Percentiles rank a stretch among this genome's conserved stretches.
These are phyloP conservation scores for Microtus obscurus DNA, from an alignment of 2,797 vertebrate species.

Conservation along the genomic window DNA sequence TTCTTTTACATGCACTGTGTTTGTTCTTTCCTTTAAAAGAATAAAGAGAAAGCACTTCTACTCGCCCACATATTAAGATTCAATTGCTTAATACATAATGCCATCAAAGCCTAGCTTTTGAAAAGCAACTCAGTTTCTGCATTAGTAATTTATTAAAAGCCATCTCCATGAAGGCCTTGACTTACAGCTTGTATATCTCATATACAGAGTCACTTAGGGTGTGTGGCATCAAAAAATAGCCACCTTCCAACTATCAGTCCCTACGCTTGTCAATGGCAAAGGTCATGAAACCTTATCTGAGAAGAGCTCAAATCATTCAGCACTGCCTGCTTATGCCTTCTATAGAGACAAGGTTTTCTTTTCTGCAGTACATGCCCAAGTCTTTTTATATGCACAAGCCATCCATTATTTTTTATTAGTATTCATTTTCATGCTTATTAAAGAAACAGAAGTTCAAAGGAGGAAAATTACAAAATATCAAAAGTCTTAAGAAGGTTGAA, in stretches of 20 bases:
- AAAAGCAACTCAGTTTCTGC: slow-evolving; percentile 64
- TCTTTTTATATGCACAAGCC: background rate
- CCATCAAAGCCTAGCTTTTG: slow-evolving; percentile 52
- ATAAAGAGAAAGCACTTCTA: slow-evolving; percentile 58
- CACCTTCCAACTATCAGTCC: background rate
- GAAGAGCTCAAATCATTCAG: background rate
- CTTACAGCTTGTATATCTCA: background rate
- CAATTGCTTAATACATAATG: slow-evolving; percentile 56
- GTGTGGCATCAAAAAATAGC: background rate
- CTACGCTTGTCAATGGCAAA: background rate
- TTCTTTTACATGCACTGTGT: background rate
- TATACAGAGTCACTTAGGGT: background rate
- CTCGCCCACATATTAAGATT: slow-evolving; percentile 56
- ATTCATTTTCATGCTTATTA: slow-evolving; percentile 12
- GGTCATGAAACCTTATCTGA: background rate
- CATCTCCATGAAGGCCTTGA: slow-evolving; percentile 3
- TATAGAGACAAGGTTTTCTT: background rate
- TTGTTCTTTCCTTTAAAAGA: slow-evolving; percentile 63
- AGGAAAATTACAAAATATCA: slow-evolving; percentile 47
- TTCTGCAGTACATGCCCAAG: background rate
- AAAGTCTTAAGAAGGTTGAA: slow-evolving; percentile 16
- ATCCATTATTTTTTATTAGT: slow-evolving; percentile 4
- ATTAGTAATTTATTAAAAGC: slow-evolving; percentile 63
- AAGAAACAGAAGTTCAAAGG: slow-evolving; percentile 27
- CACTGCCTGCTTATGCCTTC: background rate